Percentiles rank a stretch among this genome's conserved stretches.
These are phyloP conservation scores for Petrophora chlorosata DNA, from an alignment of 2,888 invertebrate genomes.

Conservation along the genomic window DNA sequence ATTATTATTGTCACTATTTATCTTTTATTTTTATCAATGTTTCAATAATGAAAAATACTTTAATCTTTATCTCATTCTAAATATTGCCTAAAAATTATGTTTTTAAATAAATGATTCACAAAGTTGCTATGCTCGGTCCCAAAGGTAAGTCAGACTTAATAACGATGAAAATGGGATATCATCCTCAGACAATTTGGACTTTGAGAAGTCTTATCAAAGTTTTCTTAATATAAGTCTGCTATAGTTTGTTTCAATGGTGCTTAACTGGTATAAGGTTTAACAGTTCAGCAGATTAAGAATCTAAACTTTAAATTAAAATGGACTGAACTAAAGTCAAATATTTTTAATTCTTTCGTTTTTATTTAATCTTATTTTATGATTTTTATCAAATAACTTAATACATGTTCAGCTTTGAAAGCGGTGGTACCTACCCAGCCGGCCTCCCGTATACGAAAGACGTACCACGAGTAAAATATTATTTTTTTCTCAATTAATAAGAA, in stretches of 20 bases:
- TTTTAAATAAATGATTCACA: not conserved
- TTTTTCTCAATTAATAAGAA: too few relatives aligned
- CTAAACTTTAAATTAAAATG: not conserved
- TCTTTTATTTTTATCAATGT: too few relatives aligned
- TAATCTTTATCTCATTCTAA: not conserved
- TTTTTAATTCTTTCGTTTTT: too few relatives aligned
- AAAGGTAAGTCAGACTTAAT: not conserved
- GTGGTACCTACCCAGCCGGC: not conserved
- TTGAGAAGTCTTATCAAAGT: conserved; percentile 13
- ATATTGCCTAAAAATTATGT: not conserved
- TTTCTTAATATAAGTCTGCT: conserved; percentile 2
- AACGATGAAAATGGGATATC: not conserved
- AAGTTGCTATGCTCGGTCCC: too few relatives aligned
- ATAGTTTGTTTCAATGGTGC: not conserved
- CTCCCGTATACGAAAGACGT: too few relatives aligned
- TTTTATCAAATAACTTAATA: too few relatives aligned
- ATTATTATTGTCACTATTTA: too few relatives aligned
- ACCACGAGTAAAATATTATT: too few relatives aligned
- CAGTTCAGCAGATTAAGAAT: conserved; percentile 6
- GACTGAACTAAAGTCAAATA: not conserved
- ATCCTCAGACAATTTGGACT: conserved; percentile 5
- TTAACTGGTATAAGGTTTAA: not conserved
- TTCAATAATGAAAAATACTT: too few relatives aligned
- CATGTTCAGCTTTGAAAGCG: too few relatives aligned
- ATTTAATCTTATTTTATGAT: too few relatives aligned